Base-by-base conservation (phyloP, 2,888 invertebrate species). In the Aphrophora alni region DNA sequence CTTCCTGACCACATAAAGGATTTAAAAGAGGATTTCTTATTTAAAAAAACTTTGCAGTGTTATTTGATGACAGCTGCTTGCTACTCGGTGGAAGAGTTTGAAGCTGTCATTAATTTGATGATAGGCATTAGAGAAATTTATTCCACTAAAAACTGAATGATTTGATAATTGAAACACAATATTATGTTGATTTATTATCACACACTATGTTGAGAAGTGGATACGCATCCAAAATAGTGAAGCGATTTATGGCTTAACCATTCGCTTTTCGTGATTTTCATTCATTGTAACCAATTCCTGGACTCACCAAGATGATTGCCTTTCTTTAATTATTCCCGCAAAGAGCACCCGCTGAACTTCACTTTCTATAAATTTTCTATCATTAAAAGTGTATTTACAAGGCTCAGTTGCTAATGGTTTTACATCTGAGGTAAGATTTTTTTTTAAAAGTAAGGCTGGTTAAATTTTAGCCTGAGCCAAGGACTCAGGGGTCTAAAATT, bases 81-180 rank as follows among this genome's bases (percentile, higher is more conserved):
- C 69, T 28, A 75, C 75, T 38, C 26, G n/a, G 10, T 80, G 75
- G 4, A 81, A 77, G 26, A n/a, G n/a, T n/a, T n/a, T n/a, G n/a
- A n/a, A n/a, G n/a, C n/a, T n/a, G n/a, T n/a, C n/a, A n/a, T n/a
- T n/a, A n/a, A 83, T 75, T 73, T 83, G 83, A 26, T 83, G 81
- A 76, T 83, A 84, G 0, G 82, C 81, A 74, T 68, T 78, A n/a
- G n/a, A n/a, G 21, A 84, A 59, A 68, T 84, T 81, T 12, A 82
- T 79, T 33, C 80, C 73, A 24, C 83, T 83, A 59, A 80, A 84
- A 71, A 80, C 38, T 69, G 44, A 38, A 76, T 75, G 78, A n/a
- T 81, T 74, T 5, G 82, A 38, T 17, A 83, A 76, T 73, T 82
- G 82, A 17, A 38, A 69, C 25, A 81, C 78, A 12, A 82, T 68